Conservation (phyloP, 2,113 vertebrate species). For the Hyla sarda region DNA sequence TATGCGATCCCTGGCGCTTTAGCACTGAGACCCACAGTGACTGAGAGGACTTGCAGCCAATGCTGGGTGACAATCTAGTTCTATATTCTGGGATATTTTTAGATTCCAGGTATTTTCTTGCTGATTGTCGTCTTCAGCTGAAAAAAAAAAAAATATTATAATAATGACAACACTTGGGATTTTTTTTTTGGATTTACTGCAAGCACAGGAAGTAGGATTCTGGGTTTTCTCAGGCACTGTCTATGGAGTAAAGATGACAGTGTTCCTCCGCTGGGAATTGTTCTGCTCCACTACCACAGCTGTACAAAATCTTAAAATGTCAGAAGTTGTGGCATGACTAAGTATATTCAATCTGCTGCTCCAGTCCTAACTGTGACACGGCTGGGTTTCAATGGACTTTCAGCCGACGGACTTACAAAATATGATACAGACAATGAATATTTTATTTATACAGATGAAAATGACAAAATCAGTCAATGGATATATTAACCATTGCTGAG, state of each 20-base stretch:
- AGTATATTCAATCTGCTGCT: constrained; percentile 37
- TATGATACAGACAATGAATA: background rate
- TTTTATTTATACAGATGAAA: background rate
- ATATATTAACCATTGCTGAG: background rate
- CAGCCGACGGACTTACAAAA: background rate
- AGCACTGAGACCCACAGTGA: background rate
- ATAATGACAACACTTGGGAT: constrained; percentile 48
- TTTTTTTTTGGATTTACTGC: constrained; percentile 22
- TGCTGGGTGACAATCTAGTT: background rate
- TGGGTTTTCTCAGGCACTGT: constrained; percentile 43
- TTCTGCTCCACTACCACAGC: constrained; percentile 54
- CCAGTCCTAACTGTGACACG: background rate
- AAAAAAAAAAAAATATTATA: constrained; percentile 40
- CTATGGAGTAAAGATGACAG: constrained; percentile 52
- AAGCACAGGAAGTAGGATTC: constrained; percentile 42
- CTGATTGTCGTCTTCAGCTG: constrained; percentile 27
- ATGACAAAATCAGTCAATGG: background rate
- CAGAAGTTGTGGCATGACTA: constrained; percentile 42
- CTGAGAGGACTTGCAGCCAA: background rate
- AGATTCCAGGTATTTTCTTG: background rate
- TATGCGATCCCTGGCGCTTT: background rate
- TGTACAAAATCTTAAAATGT: constrained; percentile 54
- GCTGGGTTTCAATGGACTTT: background rate
- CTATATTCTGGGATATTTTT: constrained; percentile 25
- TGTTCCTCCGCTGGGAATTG: constrained; percentile 34